Evolutionary conservation across 2,888 invertebrate species (phyloP).

Genomic region (Eustalomyia histrio): DNA sequence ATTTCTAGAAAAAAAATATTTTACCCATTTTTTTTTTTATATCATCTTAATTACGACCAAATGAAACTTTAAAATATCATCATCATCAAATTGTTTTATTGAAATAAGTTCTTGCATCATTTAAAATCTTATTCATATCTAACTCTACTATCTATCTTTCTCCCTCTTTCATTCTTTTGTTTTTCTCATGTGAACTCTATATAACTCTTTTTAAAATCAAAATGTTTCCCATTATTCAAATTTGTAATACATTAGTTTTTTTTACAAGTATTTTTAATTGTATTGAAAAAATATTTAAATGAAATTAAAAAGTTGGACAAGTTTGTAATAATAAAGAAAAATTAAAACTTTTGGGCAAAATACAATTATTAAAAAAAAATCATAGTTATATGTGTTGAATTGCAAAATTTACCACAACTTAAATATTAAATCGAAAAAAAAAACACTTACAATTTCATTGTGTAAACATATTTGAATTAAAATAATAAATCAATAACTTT

Average conservation of each 20-base stretch:
- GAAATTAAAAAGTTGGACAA: slow-evolving; percentile 34
- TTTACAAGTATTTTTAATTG: slow-evolving; percentile 18
- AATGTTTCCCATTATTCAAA: slow-evolving; percentile 2
- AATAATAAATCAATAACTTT: slow-evolving; percentile 50
- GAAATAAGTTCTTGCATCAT: background rate
- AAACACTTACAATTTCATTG: slow-evolving; percentile 36
- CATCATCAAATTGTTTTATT: background rate
- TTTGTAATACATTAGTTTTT: slow-evolving; percentile 1
- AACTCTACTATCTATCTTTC: background rate
- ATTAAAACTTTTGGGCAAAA: slow-evolving; percentile 43
- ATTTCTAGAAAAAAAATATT: background rate
- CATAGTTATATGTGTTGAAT: slow-evolving; percentile 45
- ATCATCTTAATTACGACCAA: background rate
- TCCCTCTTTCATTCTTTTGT: slow-evolving; percentile 14
- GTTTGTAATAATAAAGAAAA: slow-evolving; percentile 11
- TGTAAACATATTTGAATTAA: slow-evolving; percentile 44
- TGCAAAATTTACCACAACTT: slow-evolving; percentile 13
- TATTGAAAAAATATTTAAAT: slow-evolving; percentile 24
- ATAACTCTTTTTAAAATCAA: slow-evolving; percentile 31
- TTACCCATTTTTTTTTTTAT: background rate
- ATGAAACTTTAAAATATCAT: slow-evolving; percentile 7
- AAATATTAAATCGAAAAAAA: slow-evolving; percentile 28
- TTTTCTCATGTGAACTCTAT: slow-evolving; percentile 28
- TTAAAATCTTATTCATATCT: slow-evolving; percentile 2
- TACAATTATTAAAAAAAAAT: slow-evolving; percentile 26